These are phyloP conservation scores for Drosophila subobscura DNA, from an alignment of 1,140 invertebrate genomes.

Conservation along the genomic window DNA sequence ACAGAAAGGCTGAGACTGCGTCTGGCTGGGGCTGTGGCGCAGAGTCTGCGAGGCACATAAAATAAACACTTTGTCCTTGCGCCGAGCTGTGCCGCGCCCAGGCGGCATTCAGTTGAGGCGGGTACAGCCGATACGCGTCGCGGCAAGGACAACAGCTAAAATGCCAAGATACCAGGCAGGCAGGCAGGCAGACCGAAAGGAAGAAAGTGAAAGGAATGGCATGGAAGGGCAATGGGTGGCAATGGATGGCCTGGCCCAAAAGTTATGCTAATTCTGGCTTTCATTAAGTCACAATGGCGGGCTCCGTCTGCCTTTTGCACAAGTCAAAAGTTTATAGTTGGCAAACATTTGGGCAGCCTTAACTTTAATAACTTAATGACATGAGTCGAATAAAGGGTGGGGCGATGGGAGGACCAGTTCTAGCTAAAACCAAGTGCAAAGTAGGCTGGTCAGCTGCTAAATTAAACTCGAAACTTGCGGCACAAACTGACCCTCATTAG, in stretches of 20 bases:
- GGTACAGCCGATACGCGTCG: constrained; percentile 2
- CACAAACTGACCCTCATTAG: constrained; percentile 70
- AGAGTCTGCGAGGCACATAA: constrained; percentile 56
- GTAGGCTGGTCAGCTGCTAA: constrained; percentile 77
- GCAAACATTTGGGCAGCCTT: constrained; percentile 70
- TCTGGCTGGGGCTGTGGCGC: constrained; percentile 24
- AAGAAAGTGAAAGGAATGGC: constrained; percentile 3
- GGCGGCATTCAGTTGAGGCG: constrained; percentile 6
- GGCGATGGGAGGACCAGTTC: background rate
- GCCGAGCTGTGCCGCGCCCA: constrained; percentile 1
- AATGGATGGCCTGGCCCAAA: constrained; percentile 27
- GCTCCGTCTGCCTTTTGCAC: constrained; percentile 27
- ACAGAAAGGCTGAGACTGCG: constrained; percentile 32
- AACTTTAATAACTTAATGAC: constrained; percentile 79
- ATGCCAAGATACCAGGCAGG: constrained; percentile 1
- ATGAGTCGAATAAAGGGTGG: constrained; percentile 38
- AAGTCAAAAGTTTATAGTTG: constrained; percentile 74
- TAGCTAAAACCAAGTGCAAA: constrained; percentile 57
- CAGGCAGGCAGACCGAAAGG: constrained; percentile 1
- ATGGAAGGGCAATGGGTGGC: constrained; percentile 17
- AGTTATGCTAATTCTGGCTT: constrained; percentile 78
- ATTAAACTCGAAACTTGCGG: constrained; percentile 55
- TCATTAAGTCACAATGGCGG: constrained; percentile 69
- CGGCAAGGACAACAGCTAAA: constrained; percentile 30
- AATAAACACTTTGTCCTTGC: constrained; percentile 75